Evolutionary conservation across 2,888 invertebrate genomes (phyloP).

Genomic region (Chrysolina americana): DNA sequence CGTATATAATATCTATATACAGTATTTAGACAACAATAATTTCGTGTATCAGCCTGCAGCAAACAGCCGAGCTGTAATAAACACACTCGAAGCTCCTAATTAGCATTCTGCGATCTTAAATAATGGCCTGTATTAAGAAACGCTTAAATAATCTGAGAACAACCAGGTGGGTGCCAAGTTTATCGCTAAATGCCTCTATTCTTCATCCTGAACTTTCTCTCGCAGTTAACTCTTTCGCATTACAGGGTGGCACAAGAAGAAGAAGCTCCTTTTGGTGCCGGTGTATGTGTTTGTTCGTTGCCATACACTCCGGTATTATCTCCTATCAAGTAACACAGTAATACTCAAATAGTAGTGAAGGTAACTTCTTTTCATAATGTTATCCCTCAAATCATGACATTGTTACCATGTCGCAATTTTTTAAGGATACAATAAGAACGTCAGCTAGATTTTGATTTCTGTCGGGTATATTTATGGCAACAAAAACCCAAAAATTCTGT

Average conservation of each 20-base stretch:
- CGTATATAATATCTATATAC: background rate
- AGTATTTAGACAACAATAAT: conserved; percentile 21
- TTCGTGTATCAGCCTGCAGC: conserved; percentile 28
- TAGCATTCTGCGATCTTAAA: conserved; percentile 69
- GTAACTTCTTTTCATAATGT: too few relatives aligned
- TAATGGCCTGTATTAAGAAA: conserved; percentile 71
- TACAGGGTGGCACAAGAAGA: conserved; percentile 24
- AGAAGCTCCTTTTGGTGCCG: too few relatives aligned
- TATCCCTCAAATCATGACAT: too few relatives aligned
- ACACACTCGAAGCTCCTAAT: conserved; percentile 57
- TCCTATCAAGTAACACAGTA: too few relatives aligned
- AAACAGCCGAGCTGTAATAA: conserved; percentile 25
- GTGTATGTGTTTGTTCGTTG: too few relatives aligned
- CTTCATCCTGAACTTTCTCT: conserved; percentile 63
- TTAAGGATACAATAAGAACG: too few relatives aligned
- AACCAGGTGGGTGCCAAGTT: conserved; percentile 69
- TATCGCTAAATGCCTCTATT: conserved; percentile 68
- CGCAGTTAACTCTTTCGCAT: conserved; percentile 18
- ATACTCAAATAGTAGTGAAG: too few relatives aligned
- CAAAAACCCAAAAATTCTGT: too few relatives aligned
- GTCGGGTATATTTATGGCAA: too few relatives aligned
- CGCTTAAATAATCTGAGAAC: conserved; percentile 71
- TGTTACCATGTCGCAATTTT: too few relatives aligned
- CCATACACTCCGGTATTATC: too few relatives aligned
- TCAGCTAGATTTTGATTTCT: too few relatives aligned